A percentile compares a stretch with the other conserved stretches of the same genome.
Conservation (phyloP, 2,888 invertebrate species). For the Catocala nupta region DNA sequence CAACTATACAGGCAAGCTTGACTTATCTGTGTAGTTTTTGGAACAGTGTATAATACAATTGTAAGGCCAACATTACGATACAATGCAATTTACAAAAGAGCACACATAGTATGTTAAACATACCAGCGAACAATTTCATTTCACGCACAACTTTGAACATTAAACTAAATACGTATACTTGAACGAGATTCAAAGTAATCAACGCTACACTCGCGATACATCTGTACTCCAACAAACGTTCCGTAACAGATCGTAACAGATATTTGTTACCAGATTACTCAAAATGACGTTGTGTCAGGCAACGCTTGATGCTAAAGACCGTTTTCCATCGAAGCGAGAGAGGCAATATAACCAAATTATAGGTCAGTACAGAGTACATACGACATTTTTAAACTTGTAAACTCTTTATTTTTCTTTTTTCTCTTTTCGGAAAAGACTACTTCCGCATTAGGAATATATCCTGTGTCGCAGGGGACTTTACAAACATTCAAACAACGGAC, state of each 20-base stretch:
- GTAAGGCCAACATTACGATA: no score
- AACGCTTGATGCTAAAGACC: neutral
- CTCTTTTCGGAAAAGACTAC: no score
- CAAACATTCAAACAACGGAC: no score
- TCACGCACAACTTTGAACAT: constrained; percentile 8
- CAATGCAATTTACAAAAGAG: constrained; percentile 7
- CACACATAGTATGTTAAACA: constrained; percentile 2
- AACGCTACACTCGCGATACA: neutral
- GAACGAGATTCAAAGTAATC: neutral
- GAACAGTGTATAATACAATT: no score
- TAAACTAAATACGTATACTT: constrained; percentile 6
- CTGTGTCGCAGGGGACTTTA: no score
- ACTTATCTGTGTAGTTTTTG: no score
- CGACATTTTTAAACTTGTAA: no score
- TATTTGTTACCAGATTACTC: constrained; percentile 1
- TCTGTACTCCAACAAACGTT: neutral
- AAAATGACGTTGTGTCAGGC: neutral
- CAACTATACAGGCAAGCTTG: no score
- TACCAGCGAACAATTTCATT: constrained; percentile 2
- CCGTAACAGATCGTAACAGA: neutral
- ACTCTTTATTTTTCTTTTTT: no score
- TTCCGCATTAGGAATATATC: no score
- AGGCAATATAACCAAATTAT: no score
- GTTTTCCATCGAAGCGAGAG: neutral
- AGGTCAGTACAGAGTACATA: no score